Base-by-base conservation (phyloP, 2,888 invertebrate genomes). In the Drosophila paranaensis region DNA sequence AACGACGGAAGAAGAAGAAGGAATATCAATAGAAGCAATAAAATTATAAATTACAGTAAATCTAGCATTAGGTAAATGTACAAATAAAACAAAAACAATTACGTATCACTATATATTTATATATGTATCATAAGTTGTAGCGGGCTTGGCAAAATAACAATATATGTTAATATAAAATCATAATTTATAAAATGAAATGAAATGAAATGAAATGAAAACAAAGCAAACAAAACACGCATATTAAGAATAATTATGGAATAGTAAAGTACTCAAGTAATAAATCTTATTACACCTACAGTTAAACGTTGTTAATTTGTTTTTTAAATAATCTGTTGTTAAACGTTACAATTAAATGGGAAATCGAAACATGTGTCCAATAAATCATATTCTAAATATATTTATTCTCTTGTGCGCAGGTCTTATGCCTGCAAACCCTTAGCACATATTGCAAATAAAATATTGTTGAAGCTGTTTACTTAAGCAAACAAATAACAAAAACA, bases 261-360 rank as follows among this genome's bases (percentile, higher is more conserved):
- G 77, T 62, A 83, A 84, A 71, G 77, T 86, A 86, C 82, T 83
- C 86, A 86, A 86, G 86, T 88, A 85, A 80, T 86, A 86, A 78
- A 65, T 67, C 69, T 73, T 85, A 85, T 81, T 79, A 77, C 72
- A 83, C 50, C 71, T 69, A 72, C 56, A 80, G 76, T 71, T 78
- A 77, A 82, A 82, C 61, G 79, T 87, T 88, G 87, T 82, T 82
- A 87, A 83, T 79, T 81, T 77, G 83, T 89, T 90, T 88, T 79
- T 81, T 75, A 60, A 80, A 80, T 40, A 73, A 74, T 71, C 79
- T 80, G 84, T 85, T 81, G 81, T 73, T 87, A 83, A 68, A 77
- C 43, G 33, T 72, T 77, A 83, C 53, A 65, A 57, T 68, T 50
- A 42, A 70, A 68, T 53, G 27, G 58, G 46, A 74, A 74, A 66